Evolutionary conservation across 2,888 invertebrate species (phyloP), one percentile per base, ranked within the genome.

Genomic region (Xylota sylvarum): DNA sequence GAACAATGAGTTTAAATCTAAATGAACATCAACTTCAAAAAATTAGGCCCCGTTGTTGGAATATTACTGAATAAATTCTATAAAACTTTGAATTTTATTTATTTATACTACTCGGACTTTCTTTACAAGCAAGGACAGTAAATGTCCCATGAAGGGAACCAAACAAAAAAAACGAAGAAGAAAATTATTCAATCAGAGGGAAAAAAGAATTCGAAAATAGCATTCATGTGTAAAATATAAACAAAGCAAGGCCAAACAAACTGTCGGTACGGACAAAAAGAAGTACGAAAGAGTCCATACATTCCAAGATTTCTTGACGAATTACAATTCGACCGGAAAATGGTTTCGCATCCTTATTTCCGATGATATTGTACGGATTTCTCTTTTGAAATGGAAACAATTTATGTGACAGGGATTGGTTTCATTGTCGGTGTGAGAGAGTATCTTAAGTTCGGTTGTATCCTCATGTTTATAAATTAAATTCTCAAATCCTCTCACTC

Each of bases 241-340:
- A 77, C 80, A 85, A 80, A 65, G 46, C 48, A 65, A 77, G 65
- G 32, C 78, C 67, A 65, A 78, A 65, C 55, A 55, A 78, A 73
- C 43, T 6, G 35, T 14, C 30, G 32, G 14, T 14, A 40, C 23
- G 46, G 35, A 55, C 58, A 60, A 17, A 52, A 50, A 43, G 23
- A 78, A 74, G 37, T 35, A 40, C 65, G 30, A 60, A 65, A 60
- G 58, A 76, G 76, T 80, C 65, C 73, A 82, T 82, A 78, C 82
- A 77, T 82, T 86, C 76, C 70, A 58, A 85, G 85, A 86, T 86
- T 86, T 82, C 86, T 77, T 86, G 86, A 86, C 82, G 86, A 82
- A 86, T 86, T 86, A 82, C 82, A 77, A 86, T 86, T 86, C 86
- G 86, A 86, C 86, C 86, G 86, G 78, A 86, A 86, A 86, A 86